phyloP scores from a whole-genome alignment of 2,113 vertebrate genomes.

The Penelope pileata region DNA sequence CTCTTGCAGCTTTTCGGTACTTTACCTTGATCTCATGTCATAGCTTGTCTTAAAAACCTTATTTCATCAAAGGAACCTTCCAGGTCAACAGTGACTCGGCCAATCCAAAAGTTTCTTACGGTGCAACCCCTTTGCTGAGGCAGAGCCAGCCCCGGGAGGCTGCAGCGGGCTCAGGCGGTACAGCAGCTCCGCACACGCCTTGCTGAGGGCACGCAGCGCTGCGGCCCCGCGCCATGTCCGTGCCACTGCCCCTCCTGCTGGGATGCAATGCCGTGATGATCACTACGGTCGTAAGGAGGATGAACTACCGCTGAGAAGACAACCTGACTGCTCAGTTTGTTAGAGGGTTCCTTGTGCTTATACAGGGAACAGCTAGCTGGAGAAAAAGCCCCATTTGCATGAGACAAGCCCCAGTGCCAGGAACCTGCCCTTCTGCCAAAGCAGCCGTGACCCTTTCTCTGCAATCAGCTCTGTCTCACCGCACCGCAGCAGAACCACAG shows the following conservation, averaged over 20 bases:
- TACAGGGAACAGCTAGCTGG: neutral
- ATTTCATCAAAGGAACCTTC: slow-evolving; percentile 19
- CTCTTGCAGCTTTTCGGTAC: neutral
- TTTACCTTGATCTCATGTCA: slow-evolving; percentile 31
- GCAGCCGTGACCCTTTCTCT: rapidly evolving
- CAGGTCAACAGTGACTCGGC: neutral
- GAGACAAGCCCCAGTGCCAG: neutral
- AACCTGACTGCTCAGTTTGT: neutral
- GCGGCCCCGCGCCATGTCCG: neutral
- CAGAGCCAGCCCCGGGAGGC: neutral
- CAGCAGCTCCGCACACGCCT: neutral
- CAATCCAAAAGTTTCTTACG: neutral
- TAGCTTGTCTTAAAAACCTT: neutral
- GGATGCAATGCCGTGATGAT: neutral
- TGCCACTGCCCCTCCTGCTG: neutral
- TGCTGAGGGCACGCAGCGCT: neutral
- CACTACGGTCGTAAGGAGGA: neutral
- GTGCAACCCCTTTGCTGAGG: neutral
- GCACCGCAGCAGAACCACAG: no score
- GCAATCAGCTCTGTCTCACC: neutral
- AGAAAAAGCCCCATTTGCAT: neutral
- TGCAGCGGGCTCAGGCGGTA: neutral
- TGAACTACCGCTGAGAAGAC: neutral
- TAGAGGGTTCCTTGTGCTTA: neutral
- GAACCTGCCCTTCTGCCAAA: neutral